Evolutionary conservation across 2,113 vertebrate species (phyloP).

Genomic region (Cyprinodon variegatus): DNA sequence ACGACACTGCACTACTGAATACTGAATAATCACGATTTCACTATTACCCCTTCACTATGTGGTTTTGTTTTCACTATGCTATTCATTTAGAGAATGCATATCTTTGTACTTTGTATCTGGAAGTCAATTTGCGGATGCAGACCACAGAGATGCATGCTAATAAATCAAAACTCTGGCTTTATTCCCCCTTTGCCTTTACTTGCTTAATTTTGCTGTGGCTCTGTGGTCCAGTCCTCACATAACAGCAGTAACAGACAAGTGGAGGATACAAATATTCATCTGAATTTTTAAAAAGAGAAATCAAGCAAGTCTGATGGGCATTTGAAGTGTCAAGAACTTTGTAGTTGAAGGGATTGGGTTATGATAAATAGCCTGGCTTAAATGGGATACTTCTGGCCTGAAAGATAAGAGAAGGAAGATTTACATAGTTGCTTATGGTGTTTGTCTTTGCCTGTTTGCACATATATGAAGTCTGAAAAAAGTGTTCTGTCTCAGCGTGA

Average conservation of each 20-base stretch:
- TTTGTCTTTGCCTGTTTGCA: not conserved
- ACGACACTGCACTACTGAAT: conserved; percentile 73
- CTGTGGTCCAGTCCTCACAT: conserved; percentile 22
- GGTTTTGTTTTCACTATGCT: conserved; percentile 66
- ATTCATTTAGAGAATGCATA: conserved; percentile 65
- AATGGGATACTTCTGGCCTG: conserved; percentile 4
- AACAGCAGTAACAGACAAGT: conserved; percentile 6
- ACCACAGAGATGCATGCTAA: conserved; percentile 52
- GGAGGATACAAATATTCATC: conserved; percentile 45
- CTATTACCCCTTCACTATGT: conserved; percentile 63
- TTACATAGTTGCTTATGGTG: not conserved
- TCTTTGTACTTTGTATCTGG: conserved; percentile 59
- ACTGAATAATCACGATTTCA: conserved; percentile 75
- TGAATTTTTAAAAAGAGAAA: not conserved
- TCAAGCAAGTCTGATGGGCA: not conserved
- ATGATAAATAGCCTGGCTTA: conserved; percentile 5
- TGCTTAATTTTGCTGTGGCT: conserved; percentile 28
- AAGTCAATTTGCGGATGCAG: conserved; percentile 23
- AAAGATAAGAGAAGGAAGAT: conserved; percentile 17
- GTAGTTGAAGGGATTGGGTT: not conserved
- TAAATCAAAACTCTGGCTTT: conserved; percentile 39
- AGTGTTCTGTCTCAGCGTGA: not conserved
- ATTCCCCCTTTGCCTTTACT: conserved; percentile 30
- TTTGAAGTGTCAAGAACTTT: not conserved
- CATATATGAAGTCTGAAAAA: not conserved